phyloP scores from a whole-genome alignment of 2,888 invertebrate species.

The Taenaris catops region DNA sequence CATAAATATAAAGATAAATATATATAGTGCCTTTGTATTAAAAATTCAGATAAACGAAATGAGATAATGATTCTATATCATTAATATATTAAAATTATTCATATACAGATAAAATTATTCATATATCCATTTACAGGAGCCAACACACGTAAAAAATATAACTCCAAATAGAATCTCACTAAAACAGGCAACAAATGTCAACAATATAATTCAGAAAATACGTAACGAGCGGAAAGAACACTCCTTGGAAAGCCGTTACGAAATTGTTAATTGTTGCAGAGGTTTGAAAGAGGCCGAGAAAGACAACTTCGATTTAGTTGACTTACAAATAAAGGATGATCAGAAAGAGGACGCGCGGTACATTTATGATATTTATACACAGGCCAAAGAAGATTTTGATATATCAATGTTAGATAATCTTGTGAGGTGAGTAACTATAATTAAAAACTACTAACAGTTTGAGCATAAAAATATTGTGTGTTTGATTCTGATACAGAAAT shows the following conservation, averaged over 20 bases:
- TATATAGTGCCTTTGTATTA: too few species aligned
- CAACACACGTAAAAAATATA: slow-evolving; percentile 44
- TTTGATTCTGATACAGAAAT: too few species aligned
- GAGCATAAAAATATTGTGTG: too few species aligned
- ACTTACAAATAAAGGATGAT: slow-evolving; percentile 43
- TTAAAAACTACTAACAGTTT: too few species aligned
- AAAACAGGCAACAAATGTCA: slow-evolving; percentile 44
- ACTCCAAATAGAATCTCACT: slow-evolving; percentile 50
- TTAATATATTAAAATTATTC: too few species aligned
- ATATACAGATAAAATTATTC: too few species aligned
- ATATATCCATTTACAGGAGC: slow-evolving; percentile 45
- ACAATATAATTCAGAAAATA: slow-evolving; percentile 58
- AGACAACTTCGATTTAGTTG: slow-evolving; percentile 51
- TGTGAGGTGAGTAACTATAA: slow-evolving; percentile 41
- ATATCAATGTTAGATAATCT: slow-evolving; percentile 62
- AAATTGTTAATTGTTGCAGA: slow-evolving; percentile 60
- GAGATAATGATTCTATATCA: too few species aligned
- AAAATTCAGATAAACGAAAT: too few species aligned
- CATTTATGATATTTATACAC: slow-evolving; percentile 65
- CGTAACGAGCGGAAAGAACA: slow-evolving; percentile 55
- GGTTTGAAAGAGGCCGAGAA: slow-evolving; percentile 43
- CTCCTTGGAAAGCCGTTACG: slow-evolving; percentile 51
- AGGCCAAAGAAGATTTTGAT: slow-evolving; percentile 59
- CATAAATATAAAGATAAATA: too few species aligned
- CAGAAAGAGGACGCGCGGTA: slow-evolving; percentile 43